Evolutionary conservation across 2,113 vertebrate species (phyloP).

Genomic region (Rhabdomys dilectus): DNA sequence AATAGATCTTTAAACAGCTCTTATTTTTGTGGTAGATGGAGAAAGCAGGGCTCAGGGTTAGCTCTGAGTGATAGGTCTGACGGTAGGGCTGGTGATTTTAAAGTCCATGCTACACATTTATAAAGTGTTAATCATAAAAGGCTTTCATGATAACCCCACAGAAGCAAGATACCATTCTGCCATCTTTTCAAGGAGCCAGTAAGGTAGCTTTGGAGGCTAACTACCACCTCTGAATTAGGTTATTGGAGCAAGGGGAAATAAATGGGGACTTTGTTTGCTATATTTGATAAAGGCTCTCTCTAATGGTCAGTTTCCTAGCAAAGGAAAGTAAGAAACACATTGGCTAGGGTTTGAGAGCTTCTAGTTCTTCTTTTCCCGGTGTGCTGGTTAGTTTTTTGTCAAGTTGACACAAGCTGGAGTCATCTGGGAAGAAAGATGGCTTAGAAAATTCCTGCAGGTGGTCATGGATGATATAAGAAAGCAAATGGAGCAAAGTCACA

Average conservation of each 20-base stretch:
- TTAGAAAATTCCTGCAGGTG: neutral
- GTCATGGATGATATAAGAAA: neutral
- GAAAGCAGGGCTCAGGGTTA: neutral
- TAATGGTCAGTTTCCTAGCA: neutral
- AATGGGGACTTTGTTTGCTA: neutral
- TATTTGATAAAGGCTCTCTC: neutral
- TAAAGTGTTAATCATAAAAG: constrained; percentile 13
- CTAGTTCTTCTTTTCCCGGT: neutral
- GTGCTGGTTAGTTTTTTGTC: neutral
- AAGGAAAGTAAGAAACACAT: neutral
- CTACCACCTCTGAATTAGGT: neutral
- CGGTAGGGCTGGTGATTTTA: neutral
- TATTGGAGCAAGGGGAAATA: neutral
- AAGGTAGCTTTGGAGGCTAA: neutral
- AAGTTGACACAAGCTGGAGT: neutral
- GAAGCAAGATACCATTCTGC: neutral
- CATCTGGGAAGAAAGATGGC: neutral
- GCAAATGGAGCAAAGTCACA: neutral
- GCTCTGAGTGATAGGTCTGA: neutral
- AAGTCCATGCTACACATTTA: constrained; percentile 15
- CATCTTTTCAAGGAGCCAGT: neutral
- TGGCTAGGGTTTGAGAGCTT: neutral
- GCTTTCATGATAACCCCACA: neutral
- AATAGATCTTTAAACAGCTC: constrained; percentile 45
- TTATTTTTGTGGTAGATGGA: constrained; percentile 4